These are phyloP conservation scores for Corbicula japonica DNA, from an alignment of 2,888 invertebrate genomes.

Conservation along the genomic window DNA sequence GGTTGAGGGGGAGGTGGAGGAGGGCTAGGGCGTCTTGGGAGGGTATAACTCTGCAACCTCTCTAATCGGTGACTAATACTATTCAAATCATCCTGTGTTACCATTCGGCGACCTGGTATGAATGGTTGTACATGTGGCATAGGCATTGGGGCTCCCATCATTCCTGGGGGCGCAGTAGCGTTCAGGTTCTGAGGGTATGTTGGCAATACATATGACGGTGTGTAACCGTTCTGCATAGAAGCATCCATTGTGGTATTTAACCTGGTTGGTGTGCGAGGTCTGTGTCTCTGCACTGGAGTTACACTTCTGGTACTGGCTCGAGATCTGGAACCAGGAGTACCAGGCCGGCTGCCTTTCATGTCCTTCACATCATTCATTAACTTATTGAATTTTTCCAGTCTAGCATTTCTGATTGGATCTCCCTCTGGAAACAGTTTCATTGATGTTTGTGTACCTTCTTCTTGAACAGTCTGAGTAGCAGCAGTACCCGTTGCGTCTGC, in stretches of 20 bases:
- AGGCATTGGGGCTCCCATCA: conserved; percentile 56
- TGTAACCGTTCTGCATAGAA: conserved; percentile 64
- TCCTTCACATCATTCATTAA: conserved; percentile 78
- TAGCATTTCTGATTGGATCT: conserved; percentile 71
- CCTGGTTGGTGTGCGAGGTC: conserved; percentile 65
- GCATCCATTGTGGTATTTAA: conserved; percentile 67
- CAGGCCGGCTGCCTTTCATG: conserved; percentile 70
- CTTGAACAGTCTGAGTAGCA: conserved; percentile 76
- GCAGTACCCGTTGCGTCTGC: conserved; percentile 74
- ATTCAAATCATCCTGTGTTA: conserved; percentile 80
- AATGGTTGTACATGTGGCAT: conserved; percentile 28
- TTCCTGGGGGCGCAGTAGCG: conserved; percentile 55
- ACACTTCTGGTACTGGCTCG: conserved; percentile 65
- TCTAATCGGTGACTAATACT: conserved; percentile 77
- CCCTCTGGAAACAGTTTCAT: conserved; percentile 77
- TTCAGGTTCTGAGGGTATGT: conserved; percentile 55
- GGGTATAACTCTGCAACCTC: conserved; percentile 76
- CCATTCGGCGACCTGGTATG: conserved; percentile 62
- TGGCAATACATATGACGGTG: conserved; percentile 25
- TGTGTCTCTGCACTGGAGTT: conserved; percentile 62
- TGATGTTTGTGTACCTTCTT: conserved; percentile 80
- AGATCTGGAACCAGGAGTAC: conserved; percentile 59
- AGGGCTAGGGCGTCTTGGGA: conserved; percentile 69
- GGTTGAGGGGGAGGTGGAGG: conserved; percentile 72
- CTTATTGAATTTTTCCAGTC: conserved; percentile 76